A percentile compares a stretch with the other conserved stretches of the same genome.
Evolutionary conservation across 2,797 vertebrate species (phyloP).

Genomic region (Triplophysa yarkandensis): DNA sequence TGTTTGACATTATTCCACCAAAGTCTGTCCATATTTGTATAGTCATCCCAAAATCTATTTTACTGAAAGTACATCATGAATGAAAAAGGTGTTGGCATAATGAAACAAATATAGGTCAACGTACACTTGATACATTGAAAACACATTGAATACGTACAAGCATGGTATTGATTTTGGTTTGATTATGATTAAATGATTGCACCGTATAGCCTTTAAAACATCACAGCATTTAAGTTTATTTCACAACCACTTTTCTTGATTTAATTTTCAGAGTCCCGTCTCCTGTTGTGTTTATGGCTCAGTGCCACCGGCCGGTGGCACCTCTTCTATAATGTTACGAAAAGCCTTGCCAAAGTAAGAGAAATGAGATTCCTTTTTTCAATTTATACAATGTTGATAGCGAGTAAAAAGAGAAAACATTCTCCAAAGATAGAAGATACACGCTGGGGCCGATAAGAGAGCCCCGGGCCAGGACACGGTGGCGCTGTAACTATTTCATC

Average conservation of each 20-base stretch:
- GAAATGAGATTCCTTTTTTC: constrained; percentile 80
- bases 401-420: constrained; percentile 82
- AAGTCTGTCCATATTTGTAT: no score
- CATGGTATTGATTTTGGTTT: not conserved
- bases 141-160: not conserved
- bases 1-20: no score
- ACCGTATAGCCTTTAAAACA: not conserved
- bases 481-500: constrained; percentile 80
- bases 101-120: not conserved
- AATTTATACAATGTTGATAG: constrained; percentile 80
- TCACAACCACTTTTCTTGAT: not conserved
- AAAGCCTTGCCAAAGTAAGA: constrained; percentile 75
- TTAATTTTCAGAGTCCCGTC: constrained; percentile 18
- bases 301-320: constrained; percentile 52
- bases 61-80: no score
- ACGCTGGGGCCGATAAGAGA: constrained; percentile 59
- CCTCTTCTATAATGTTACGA: constrained; percentile 61
- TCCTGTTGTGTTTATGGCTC: constrained; percentile 44
- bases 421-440: constrained; percentile 83
- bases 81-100: not conserved
- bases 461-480: constrained; percentile 64
- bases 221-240: not conserved
- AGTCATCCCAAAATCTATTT: no score
- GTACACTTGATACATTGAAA: not conserved
- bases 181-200: not conserved